These are phyloP conservation scores for Drosophila melanica DNA, from an alignment of 1,140 invertebrate species.

Conservation along the genomic window DNA sequence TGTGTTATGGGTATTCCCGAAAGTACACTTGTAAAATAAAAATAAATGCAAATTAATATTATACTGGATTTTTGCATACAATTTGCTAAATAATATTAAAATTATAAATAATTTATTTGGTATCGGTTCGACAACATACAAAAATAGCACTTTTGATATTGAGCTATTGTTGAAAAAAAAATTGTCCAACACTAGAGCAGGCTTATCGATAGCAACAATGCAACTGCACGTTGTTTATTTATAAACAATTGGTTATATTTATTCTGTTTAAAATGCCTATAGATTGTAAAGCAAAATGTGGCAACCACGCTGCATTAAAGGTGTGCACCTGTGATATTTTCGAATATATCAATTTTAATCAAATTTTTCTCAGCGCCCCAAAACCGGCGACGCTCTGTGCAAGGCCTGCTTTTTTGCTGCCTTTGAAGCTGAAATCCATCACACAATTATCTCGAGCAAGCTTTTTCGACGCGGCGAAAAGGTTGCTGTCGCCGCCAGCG, in stretches of 20 bases:
- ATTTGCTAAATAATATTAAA: neutral
- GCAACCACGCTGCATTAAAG: slow-evolving; percentile 89
- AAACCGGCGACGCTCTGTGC: slow-evolving; percentile 96
- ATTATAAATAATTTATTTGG: neutral
- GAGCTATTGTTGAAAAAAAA: neutral
- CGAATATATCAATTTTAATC: slow-evolving; percentile 1
- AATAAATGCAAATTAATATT: neutral
- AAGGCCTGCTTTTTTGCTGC: slow-evolving; percentile 97
- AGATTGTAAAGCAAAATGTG: slow-evolving; percentile 88
- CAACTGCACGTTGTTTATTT: slow-evolving; percentile 32
- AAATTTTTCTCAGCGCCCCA: slow-evolving; percentile 88
- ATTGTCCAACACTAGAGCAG: slow-evolving; percentile 5
- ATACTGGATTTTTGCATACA: neutral
- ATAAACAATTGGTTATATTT: slow-evolving; percentile 24
- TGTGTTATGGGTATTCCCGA: slow-evolving; percentile 6
- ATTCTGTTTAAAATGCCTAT: slow-evolving; percentile 85
- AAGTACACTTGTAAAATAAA: neutral
- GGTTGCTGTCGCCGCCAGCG: slow-evolving; percentile 98
- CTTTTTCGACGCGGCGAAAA: slow-evolving; percentile 94
- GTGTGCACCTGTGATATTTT: slow-evolving; percentile 81
- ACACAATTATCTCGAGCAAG: slow-evolving; percentile 93
- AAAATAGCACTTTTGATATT: neutral
- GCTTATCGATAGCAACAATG: slow-evolving; percentile 29
- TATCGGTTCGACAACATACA: neutral
- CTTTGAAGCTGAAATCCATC: slow-evolving; percentile 98